These are phyloP conservation scores for Xenentodon cancila DNA, from an alignment of 2,797 vertebrate genomes.

Conservation along the genomic window DNA sequence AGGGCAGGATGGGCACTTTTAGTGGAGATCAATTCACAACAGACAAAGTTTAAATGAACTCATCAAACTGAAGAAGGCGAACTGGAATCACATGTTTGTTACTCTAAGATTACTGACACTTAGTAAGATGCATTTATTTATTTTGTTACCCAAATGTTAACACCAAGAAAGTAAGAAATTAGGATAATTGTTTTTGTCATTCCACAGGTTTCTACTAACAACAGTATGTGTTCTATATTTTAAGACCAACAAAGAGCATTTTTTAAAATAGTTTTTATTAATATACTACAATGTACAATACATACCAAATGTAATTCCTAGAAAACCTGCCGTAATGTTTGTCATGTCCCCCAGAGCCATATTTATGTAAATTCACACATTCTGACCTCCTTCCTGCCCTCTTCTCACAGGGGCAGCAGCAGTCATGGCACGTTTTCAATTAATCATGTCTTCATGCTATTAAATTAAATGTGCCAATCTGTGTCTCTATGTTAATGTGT, in stretches of 20 bases:
- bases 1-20: not conserved
- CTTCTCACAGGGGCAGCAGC: constrained; percentile 25
- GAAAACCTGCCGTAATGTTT: not conserved
- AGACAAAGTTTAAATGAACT: constrained; percentile 1
- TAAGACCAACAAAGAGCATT: too few relatives aligned
- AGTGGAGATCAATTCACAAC: constrained; percentile 1
- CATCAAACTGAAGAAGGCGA: not conserved
- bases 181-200: not conserved
- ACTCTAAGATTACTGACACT: constrained; percentile 2
- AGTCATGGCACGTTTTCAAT: constrained; percentile 70
- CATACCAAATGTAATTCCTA: not conserved
- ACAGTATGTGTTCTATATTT: not conserved
- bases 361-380: not conserved
- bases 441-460: constrained; percentile 78
- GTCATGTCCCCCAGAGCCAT: not conserved
- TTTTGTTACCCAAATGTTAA: not conserved
- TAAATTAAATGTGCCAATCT: constrained; percentile 63
- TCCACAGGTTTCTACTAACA: not conserved
- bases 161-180: not conserved
- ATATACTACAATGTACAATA: not conserved
- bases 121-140: too few relatives aligned
- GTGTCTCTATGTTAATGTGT: constrained; percentile 2
- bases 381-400: constrained; percentile 1
- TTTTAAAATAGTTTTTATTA: too few relatives aligned
- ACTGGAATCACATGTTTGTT: constrained; percentile 1